phyloP scores from a whole-genome alignment of 2,888 invertebrate species.

The Girardia tigrina region DNA sequence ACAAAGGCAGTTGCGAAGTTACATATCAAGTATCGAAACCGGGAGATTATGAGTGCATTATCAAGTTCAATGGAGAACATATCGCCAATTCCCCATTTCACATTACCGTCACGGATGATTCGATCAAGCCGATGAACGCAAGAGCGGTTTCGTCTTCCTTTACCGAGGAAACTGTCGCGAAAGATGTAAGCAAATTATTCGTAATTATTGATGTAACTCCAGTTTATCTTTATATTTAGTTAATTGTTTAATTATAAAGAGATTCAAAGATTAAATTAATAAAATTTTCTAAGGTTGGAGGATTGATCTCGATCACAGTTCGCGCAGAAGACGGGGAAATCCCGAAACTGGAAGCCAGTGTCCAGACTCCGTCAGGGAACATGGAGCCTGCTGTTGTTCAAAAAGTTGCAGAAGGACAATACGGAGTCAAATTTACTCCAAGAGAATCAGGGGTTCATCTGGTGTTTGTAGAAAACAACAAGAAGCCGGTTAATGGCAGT shows the following conservation, averaged over 20 bases:
- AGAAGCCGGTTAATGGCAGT: neutral
- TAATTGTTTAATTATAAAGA: too few species aligned
- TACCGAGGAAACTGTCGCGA: neutral
- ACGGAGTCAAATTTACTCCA: neutral
- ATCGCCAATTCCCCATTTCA: slow-evolving; percentile 9
- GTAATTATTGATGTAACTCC: too few species aligned
- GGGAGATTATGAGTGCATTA: neutral
- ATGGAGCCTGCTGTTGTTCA: neutral
- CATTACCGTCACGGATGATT: neutral
- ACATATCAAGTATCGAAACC: slow-evolving; percentile 18
- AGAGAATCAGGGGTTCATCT: neutral
- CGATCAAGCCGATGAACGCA: neutral
- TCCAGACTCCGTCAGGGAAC: neutral
- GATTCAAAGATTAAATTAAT: too few species aligned
- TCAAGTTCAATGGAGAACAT: slow-evolving; percentile 24
- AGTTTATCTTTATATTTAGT: too few species aligned
- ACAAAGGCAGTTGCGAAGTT: slow-evolving; percentile 4
- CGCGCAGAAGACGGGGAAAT: slow-evolving; percentile 9
- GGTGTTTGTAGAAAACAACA: neutral
- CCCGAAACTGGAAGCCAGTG: slow-evolving; percentile 15
- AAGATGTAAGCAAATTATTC: too few species aligned
- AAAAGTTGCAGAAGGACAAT: neutral
- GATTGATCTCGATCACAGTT: neutral
- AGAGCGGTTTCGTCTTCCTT: neutral
- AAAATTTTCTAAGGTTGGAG: neutral